Evolutionary conservation across 2,888 invertebrate genomes (phyloP), one percentile per base, ranked within the genome.

Genomic region (Caenorhabditis sp.): DNA sequence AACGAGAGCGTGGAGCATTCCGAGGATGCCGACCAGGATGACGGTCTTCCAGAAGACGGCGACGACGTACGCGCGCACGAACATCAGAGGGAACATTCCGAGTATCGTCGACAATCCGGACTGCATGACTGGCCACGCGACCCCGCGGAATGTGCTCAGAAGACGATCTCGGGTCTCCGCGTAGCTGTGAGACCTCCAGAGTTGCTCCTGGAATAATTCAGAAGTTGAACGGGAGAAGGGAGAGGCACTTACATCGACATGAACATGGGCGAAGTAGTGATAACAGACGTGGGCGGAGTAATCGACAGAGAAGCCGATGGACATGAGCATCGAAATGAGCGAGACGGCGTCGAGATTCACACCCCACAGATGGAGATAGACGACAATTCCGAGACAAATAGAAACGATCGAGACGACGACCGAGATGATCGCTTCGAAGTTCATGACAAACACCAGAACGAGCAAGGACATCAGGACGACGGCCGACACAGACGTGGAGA

Each of bases 41-140:
- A 87, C 85, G 11, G 87, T 87, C 71, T 87, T 87, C 86, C 86
- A 87, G 80, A 87, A 87, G 7, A 87, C 87, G 4, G 84, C 87
- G 5, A 87, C 87, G 9, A 87, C 87, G 66, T 87, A 87, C 7
- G 87, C 87, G n/a, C 83, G 77, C 35, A 87, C 84, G 52, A 88
- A 86, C 70, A 88, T 78, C 53, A 87, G 63, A 0, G 87, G 87
- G 61, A 87, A 82, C 83, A 87, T 87, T 59, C 85, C 85, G 17
- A 86, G 50, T 15, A 86, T 79, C 7, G 87, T 86, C 53, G 79
- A 80, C 20, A 86, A 59, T 2, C 87, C 88, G 13, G 83, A 80
- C 73, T 88, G 88, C 32, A 88, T 75, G 6, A 88, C 87, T 0
- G 88, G 88, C 88, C 88, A 88, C 24, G 85, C 87, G 63, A 87